These are phyloP conservation scores for Bufo bufo DNA, from an alignment of 2,113 vertebrate genomes.

Conservation along the genomic window DNA sequence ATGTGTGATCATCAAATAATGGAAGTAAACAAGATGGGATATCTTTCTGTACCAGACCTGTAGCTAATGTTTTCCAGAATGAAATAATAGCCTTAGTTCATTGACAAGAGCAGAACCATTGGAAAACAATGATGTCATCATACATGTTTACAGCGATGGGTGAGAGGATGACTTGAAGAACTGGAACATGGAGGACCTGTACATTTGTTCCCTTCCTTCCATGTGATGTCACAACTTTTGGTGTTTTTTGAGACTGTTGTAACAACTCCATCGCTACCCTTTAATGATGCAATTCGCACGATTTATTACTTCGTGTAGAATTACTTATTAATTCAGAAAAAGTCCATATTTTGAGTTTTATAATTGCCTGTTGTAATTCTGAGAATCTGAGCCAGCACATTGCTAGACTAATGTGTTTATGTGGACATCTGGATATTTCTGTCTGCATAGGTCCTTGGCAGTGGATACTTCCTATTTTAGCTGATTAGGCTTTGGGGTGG, in stretches of 20 bases:
- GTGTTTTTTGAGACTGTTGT: slow-evolving; percentile 13
- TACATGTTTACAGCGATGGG: neutral
- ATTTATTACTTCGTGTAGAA: slow-evolving; percentile 14
- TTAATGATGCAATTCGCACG: neutral
- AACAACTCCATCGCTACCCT: neutral
- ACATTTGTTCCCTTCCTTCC: neutral
- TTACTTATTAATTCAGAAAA: neutral
- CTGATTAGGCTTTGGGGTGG: slow-evolving; percentile 45
- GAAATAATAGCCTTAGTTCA: neutral
- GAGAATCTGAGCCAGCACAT: neutral
- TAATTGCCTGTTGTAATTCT: slow-evolving; percentile 29
- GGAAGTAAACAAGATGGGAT: neutral
- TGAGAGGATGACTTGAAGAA: neutral
- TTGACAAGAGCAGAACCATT: neutral
- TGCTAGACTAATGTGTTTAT: slow-evolving; percentile 40
- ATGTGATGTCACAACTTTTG: neutral
- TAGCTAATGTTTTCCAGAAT: neutral
- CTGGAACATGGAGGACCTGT: neutral
- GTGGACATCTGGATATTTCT: slow-evolving; percentile 40
- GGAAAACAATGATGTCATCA: slow-evolving; percentile 6
- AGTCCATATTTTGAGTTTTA: slow-evolving; percentile 13
- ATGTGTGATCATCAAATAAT: neutral
- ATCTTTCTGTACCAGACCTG: neutral
- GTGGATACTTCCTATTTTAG: slow-evolving; percentile 19
- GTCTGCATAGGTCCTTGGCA: slow-evolving; percentile 12